These are phyloP conservation scores for Nesogale talazaci DNA, from an alignment of 2,113 vertebrate genomes.

Conservation along the genomic window DNA sequence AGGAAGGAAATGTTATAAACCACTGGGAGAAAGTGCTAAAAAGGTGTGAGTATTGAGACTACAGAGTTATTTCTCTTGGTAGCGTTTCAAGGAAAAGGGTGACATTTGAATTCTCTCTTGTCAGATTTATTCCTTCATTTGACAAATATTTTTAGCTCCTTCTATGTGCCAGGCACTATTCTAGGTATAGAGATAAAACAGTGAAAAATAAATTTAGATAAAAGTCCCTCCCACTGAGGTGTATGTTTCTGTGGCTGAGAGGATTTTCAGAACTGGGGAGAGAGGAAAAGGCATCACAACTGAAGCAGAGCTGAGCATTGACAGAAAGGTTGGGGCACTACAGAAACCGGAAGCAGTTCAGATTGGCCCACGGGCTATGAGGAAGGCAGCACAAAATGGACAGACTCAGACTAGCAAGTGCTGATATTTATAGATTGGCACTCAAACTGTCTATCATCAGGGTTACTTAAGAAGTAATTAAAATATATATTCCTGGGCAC, in stretches of 20 bases:
- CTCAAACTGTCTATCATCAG: neutral
- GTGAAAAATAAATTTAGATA: neutral
- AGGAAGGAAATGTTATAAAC: too few species aligned
- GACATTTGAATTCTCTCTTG: neutral
- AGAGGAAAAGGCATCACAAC: neutral
- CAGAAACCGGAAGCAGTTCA: neutral
- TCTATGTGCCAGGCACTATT: neutral
- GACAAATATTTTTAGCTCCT: neutral
- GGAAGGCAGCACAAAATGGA: neutral
- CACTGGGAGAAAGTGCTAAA: neutral
- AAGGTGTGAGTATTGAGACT: neutral
- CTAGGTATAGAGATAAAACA: neutral
- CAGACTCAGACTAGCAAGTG: neutral
- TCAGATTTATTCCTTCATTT: neutral
- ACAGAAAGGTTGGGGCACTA: neutral
- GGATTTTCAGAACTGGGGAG: neutral
- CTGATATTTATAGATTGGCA: neutral
- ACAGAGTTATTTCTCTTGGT: neutral
- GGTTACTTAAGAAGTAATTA: neutral
- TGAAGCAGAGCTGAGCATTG: neutral
- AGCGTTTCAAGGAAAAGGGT: neutral
- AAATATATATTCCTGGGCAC: neutral
- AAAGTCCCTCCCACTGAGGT: neutral
- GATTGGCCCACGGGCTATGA: neutral
- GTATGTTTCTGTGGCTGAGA: neutral